Conservation (phyloP, 37 sponge, comb jelly and placozoan species). For the Halisarca cf. caerulea region DNA sequence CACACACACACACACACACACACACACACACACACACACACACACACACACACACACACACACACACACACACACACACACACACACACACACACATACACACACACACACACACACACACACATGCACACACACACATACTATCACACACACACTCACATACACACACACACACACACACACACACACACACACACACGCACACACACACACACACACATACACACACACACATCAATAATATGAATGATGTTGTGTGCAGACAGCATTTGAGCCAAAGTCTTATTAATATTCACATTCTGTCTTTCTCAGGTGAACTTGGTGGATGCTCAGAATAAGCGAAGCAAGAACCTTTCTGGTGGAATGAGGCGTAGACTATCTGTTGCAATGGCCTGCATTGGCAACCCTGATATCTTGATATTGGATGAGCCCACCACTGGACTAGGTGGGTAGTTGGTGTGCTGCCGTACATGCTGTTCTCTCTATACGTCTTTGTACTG, state of each 20-base stretch:
- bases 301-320: constrained; percentile 66
- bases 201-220: not conserved
- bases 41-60: not conserved
- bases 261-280: not conserved
- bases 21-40: not conserved
- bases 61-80: not conserved
- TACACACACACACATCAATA: constrained; percentile 3
- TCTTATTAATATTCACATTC: not conserved
- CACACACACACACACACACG: not conserved
- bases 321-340: constrained; percentile 52
- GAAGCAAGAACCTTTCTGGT: constrained; percentile 62
- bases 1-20: not conserved
- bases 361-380: constrained; percentile 80
- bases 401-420: constrained; percentile 79
- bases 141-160: not conserved
- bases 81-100: not conserved
- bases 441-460: constrained; percentile 35
- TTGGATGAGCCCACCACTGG: constrained; percentile 77
- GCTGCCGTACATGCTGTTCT: too few species aligned
- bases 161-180: not conserved
- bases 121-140: not conserved
- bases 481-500: too few species aligned
- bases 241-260: not conserved
- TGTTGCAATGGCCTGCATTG: constrained; percentile 77
- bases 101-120: not conserved